Evolutionary conservation across 2,797 vertebrate species (phyloP).

Genomic region (Pipistrellus pipistrellus): DNA sequence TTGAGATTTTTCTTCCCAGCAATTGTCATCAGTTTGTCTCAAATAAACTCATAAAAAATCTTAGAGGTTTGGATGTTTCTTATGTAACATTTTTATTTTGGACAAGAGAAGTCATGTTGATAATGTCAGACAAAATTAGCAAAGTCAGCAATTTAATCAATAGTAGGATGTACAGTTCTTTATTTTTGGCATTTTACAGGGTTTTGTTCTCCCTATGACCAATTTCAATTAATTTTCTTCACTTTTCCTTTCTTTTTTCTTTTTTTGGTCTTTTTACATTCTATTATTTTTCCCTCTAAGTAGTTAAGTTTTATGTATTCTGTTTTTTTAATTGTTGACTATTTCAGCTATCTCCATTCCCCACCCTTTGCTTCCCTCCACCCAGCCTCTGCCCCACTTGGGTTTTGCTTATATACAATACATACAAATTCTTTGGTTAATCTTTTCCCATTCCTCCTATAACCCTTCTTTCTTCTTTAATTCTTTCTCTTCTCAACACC

Average conservation of each 20-base stretch:
- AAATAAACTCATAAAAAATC: background rate
- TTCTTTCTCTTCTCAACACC: background rate
- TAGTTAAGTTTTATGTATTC: background rate
- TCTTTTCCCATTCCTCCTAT: background rate
- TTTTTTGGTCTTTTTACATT: background rate
- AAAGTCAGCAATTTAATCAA: background rate
- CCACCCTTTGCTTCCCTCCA: background rate
- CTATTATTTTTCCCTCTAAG: background rate
- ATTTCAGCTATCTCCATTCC: background rate
- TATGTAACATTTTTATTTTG: slow-evolving; percentile 21
- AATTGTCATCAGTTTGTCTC: background rate
- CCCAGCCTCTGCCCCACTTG: background rate
- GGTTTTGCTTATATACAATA: background rate
- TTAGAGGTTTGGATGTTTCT: background rate
- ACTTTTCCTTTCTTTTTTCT: background rate
- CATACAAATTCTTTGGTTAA: background rate
- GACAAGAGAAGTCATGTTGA: slow-evolving; percentile 4
- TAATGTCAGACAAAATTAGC: slow-evolving; percentile 38
- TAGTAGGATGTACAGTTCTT: background rate
- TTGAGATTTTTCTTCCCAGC: background rate
- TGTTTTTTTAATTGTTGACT: background rate
- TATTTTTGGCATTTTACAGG: slow-evolving; percentile 65
- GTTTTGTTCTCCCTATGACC: background rate
- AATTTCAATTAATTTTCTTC: background rate
- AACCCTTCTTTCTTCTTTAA: background rate